Evolutionary conservation across 2,113 vertebrate species (phyloP), one percentile per base, ranked within the genome.

Genomic region (Perca flavescens): DNA sequence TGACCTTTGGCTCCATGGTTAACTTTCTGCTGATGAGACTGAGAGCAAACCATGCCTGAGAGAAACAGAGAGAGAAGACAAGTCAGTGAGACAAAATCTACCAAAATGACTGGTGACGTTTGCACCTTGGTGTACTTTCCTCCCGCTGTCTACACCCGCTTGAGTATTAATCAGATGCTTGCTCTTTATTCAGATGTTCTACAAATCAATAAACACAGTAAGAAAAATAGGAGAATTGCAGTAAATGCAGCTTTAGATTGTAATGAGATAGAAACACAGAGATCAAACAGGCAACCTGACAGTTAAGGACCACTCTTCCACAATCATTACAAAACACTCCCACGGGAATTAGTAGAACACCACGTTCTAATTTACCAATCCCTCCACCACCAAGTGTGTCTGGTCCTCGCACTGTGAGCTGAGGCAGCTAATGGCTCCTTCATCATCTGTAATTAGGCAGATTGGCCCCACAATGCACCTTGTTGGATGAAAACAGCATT

Each of bases 1-100:
- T 94, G 16, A 95, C 88, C 93, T 96, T 98, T 0, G 96, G 95
- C 86, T 96, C 96, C 95, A 99, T 79, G 0, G 96, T 95, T 74
- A 99, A 91, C 85, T 97, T 99, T 70, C 97, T 95, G 93, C 97
- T 98, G 64, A 96, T 94, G 88, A 97, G 96, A 88, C 96, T 94
- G 86, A 99, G 91, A 22, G 97, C 95, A 68, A 96, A 99, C 8
- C 84, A 87, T 4, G 52, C 9, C 98, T 99, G 87, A 6, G 21
- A 52, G 10, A 19, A 10, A 71, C 46, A 80, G 79, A 74, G 74
- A 90, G 3, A 43, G 40, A 43, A 43, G 40, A 43, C 40, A 43
- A 43, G 40, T 43, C 40, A 11, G 40, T 43, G 40, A 43, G 40
- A 43, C 40, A 43, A 43, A 43, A 43, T 43, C 40, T 43, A 43